Evolutionary conservation across 2,797 vertebrate species (phyloP).

Genomic region (Euthynnus affinis): DNA sequence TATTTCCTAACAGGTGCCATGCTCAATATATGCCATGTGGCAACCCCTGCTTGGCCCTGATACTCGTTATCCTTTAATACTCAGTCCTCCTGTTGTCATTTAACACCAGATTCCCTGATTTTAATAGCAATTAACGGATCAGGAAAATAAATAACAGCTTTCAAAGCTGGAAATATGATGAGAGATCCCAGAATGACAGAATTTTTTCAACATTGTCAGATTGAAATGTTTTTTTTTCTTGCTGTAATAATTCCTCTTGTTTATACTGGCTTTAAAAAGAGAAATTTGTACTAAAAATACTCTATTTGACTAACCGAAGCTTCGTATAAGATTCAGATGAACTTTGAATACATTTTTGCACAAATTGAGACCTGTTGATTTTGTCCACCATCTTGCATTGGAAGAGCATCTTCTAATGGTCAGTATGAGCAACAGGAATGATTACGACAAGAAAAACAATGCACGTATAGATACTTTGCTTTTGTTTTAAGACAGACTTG

Average conservation of each 20-base stretch:
- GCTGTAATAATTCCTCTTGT: background rate
- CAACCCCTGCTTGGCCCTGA: slow-evolving; percentile 41
- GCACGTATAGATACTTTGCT: background rate
- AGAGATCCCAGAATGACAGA: background rate
- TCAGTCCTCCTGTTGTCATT: slow-evolving; percentile 60
- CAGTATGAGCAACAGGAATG: background rate
- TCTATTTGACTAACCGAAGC: too few species aligned
- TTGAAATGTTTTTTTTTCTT: background rate
- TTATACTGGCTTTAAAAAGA: too few species aligned
- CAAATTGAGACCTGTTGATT: too few species aligned
- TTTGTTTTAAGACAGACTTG: background rate
- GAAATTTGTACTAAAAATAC: too few species aligned
- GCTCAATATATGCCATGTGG: slow-evolving; percentile 56
- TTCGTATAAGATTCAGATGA: too few species aligned
- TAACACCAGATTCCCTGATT: slow-evolving; percentile 39
- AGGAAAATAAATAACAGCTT: slow-evolving; percentile 35
- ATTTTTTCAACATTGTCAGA: too few species aligned
- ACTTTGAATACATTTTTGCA: background rate
- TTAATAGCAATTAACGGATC: slow-evolving; percentile 63
- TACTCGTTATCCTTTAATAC: slow-evolving; percentile 55
- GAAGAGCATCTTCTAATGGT: too few species aligned
- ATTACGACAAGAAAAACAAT: background rate
- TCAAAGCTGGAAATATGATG: slow-evolving; percentile 2
- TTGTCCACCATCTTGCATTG: too few species aligned
- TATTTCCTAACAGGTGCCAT: slow-evolving; percentile 75